phyloP scores from a whole-genome alignment of 2,113 vertebrate species.

The Orcinus orca region DNA sequence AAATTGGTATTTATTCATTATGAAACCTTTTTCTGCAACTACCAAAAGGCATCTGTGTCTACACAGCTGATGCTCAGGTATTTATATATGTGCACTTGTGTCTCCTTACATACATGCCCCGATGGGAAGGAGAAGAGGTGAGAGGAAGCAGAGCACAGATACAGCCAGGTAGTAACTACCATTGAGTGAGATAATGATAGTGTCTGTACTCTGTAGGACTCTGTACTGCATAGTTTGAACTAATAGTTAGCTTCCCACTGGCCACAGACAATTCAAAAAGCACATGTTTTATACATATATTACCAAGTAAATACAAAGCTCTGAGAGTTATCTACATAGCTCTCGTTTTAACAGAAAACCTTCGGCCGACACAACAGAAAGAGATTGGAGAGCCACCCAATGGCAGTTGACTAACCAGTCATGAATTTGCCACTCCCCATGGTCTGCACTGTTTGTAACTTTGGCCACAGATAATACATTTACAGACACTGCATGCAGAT shows the following conservation, averaged over 20 bases:
- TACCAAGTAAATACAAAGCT: not conserved
- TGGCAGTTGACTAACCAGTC: not conserved
- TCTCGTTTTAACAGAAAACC: not conserved
- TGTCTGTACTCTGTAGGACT: fast-evolving
- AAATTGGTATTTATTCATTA: not conserved
- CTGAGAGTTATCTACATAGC: not conserved
- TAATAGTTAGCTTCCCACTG: not conserved
- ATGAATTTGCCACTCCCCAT: fast-evolving
- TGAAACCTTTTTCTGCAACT: not conserved
- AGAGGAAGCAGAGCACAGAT: fast-evolving
- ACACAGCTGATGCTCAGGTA: too few relatives aligned
- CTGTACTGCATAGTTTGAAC: not conserved
- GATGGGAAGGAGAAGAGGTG: not conserved
- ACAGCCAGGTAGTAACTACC: not conserved
- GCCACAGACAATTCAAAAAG: not conserved
- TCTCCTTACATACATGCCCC: not conserved
- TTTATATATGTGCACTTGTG: fast-evolving
- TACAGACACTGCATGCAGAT: not conserved
- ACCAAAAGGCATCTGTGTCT: not conserved
- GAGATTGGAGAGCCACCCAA: not conserved
- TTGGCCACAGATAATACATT: not conserved
- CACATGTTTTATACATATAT: not conserved
- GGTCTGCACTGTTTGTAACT: not conserved
- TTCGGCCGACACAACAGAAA: not conserved
- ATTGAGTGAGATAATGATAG: fast-evolving